These are phyloP conservation scores for Pantala flavescens DNA, from an alignment of 1,140 invertebrate genomes.

Conservation along the genomic window DNA sequence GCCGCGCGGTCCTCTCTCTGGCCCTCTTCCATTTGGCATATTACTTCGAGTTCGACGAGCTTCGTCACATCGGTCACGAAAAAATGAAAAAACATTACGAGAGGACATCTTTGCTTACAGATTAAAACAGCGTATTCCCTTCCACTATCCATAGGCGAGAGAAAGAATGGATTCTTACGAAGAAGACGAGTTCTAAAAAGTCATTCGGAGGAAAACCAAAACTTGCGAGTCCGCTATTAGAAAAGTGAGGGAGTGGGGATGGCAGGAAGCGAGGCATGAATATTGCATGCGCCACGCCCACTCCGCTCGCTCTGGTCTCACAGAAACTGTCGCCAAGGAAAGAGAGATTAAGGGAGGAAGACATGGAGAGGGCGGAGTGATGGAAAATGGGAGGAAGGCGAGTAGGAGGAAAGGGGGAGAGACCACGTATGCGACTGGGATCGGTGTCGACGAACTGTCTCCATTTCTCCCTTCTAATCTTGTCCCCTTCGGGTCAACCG, in stretches of 20 bases:
- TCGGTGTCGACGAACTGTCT: slow-evolving; percentile 3
- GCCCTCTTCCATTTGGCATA: neutral
- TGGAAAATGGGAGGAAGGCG: neutral
- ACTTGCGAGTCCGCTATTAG: neutral
- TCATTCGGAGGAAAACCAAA: too few species aligned
- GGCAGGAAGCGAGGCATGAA: neutral
- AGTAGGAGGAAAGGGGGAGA: neutral
- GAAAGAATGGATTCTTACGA: too few species aligned
- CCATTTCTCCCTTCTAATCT: neutral
- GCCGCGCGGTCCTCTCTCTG: neutral
- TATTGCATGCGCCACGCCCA: slow-evolving; percentile 1
- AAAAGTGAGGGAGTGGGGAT: neutral
- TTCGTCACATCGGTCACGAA: too few species aligned
- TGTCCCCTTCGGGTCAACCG: neutral
- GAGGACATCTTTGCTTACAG: too few species aligned
- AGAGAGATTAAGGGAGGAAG: neutral
- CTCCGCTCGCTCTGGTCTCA: neutral
- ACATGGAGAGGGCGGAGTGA: neutral
- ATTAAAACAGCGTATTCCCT: too few species aligned
- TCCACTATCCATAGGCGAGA: too few species aligned
- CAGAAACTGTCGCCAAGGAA: neutral
- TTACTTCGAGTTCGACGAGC: too few species aligned
- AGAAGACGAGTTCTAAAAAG: too few species aligned
- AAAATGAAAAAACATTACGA: too few species aligned
- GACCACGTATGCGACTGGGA: neutral